phyloP scores from a whole-genome alignment of 2,888 invertebrate species.

The Holacanthella duospinosa region DNA sequence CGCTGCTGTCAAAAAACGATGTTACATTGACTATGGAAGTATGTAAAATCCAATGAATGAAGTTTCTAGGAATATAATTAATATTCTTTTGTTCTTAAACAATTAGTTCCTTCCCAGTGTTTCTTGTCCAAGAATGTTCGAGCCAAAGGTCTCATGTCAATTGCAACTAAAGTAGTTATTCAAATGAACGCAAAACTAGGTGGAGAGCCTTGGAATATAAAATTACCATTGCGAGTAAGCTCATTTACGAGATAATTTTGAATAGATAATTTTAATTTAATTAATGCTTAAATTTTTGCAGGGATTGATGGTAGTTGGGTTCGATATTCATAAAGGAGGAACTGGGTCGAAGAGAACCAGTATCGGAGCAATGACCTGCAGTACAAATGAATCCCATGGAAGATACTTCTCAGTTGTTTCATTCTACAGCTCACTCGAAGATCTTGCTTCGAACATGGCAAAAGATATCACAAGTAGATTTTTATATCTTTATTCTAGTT shows the following conservation, averaged over 20 bases:
- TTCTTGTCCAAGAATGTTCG: conserved; percentile 29
- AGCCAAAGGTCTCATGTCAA: conserved; percentile 31
- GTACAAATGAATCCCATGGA: background rate
- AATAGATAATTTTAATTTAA: conserved; percentile 1
- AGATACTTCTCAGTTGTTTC: conserved; percentile 11
- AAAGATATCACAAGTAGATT: conserved; percentile 19
- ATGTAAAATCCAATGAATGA: conserved; percentile 4
- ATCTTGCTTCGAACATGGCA: conserved; percentile 11
- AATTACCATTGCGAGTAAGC: conserved; percentile 49
- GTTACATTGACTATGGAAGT: conserved; percentile 40
- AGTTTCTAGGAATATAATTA: background rate
- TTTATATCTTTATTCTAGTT: background rate
- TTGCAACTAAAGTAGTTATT: conserved; percentile 45
- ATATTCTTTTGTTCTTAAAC: background rate
- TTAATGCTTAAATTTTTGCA: too few relatives aligned
- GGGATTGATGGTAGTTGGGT: conserved; percentile 37
- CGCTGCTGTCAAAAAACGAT: conserved; percentile 45
- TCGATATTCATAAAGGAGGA: conserved; percentile 20
- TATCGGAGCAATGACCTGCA: conserved; percentile 12
- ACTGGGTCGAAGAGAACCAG: conserved; percentile 12
- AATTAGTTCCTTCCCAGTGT: conserved; percentile 31
- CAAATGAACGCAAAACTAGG: conserved; percentile 57
- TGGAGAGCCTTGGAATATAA: conserved; percentile 75
- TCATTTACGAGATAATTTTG: too few relatives aligned
- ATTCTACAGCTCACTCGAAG: background rate